Evolutionary conservation across 2,888 invertebrate genomes (phyloP), one percentile per base, ranked within the genome.

Genomic region (Acheta domesticus): DNA sequence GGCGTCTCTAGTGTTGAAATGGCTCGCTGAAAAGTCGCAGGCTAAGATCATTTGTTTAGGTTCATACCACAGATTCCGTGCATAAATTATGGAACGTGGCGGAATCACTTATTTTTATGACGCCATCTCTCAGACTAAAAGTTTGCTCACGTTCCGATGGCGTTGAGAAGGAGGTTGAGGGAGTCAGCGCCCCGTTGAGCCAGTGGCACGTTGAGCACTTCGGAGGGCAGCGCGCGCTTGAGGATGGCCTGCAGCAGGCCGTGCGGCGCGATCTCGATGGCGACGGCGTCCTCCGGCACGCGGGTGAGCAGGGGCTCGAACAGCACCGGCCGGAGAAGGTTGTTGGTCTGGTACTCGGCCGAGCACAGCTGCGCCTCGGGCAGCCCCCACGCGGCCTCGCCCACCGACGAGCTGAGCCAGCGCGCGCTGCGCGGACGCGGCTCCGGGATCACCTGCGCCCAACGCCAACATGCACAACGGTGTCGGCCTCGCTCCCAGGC

Each of bases 301-400:
- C 93, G 92, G 83, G 90, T 88, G 82, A 98, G 86, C 12, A 94
- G 97, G 86, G 96, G 96, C 85, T 96, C 93, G 91, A 97, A 98
- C 78, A 96, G 90, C 79, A 98, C 98, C 19, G 97, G 97, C 79
- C 96, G 96, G 79, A 97, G 89, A 83, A 98, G 89, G 88, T 98
- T 98, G 89, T 98, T 97, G 48, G 97, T 97, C 87, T 98, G 97
- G 88, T 99, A 99, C 74, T 93, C 94, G 1, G 96, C 94, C 0
- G 96, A 96, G 2, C 92, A 93, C 3, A 90, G 85, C 82, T 89
- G 87, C 0, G 92, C 91, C 62, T 90, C 88, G 0, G 91, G 87
- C 1, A 91, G 89, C 75, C 91, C 90, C 96, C 96, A 96, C 78
- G 92, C 87, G 2, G 87, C 86, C 83, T 94, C 88, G 77, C 94